Conservation (phyloP, 1,140 invertebrate genomes). For the Penaeus indicus region DNA sequence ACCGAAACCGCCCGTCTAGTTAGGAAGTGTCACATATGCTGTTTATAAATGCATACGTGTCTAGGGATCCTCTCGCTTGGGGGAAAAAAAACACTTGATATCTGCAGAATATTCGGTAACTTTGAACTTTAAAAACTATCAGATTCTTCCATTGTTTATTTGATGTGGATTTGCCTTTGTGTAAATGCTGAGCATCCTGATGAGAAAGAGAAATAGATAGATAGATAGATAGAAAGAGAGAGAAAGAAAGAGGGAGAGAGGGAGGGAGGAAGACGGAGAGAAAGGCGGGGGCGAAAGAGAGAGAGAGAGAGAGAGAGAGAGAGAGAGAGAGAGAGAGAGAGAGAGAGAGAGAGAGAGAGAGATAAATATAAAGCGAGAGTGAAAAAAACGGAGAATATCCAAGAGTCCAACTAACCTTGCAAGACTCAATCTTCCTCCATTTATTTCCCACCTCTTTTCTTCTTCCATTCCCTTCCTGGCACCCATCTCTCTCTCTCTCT, state of each 20-base stretch:
- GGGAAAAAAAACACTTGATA: no score
- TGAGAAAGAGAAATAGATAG: neutral
- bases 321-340: neutral
- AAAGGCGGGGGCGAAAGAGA: neutral
- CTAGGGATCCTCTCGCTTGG: no score
- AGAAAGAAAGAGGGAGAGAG: slow-evolving; percentile 21
- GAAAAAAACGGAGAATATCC: neutral
- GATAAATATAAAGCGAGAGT: neutral
- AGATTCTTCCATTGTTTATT: no score
- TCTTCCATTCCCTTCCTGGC: no score
- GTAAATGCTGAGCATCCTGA: no score
- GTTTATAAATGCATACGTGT: no score
- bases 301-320: slow-evolving; percentile 7
- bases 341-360: neutral
- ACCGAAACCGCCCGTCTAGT: no score
- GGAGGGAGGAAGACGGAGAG: slow-evolving; percentile 19
- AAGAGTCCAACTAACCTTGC: neutral
- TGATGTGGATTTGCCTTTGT: no score
- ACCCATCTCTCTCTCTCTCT: neutral
- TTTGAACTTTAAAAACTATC: no score
- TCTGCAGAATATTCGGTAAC: no score
- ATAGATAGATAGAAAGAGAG: neutral
- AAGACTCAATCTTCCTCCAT: no score
- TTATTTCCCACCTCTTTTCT: neutral
- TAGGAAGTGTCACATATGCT: no score